Evolutionary conservation across 2,888 invertebrate genomes (phyloP).

Genomic region (Pristionchus japonicus): DNA sequence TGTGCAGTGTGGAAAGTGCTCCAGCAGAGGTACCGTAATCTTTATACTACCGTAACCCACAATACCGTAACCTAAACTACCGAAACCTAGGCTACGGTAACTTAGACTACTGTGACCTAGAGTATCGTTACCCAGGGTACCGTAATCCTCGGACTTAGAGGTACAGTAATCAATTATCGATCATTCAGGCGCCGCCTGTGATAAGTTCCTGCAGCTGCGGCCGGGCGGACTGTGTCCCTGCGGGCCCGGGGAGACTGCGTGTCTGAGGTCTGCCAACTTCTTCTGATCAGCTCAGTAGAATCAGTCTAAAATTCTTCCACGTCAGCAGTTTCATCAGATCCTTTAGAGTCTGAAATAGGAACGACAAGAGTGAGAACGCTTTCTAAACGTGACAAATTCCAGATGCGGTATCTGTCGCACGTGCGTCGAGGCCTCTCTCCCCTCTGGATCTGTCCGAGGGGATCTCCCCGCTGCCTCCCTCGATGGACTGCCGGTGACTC

Average conservation of each 20-base stretch:
- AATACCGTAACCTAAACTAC: too few relatives aligned
- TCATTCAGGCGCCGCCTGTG: conserved; percentile 7
- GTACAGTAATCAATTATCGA: background rate
- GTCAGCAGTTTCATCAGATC: too few relatives aligned
- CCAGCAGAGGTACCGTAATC: conserved; percentile 38
- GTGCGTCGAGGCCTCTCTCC: conserved; percentile 83
- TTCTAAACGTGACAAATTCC: too few relatives aligned
- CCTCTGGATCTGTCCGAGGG: background rate
- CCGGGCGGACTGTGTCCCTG: conserved; percentile 55
- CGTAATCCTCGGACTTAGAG: too few relatives aligned
- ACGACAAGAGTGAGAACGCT: background rate
- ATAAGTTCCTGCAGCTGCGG: background rate
- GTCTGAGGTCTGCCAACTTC: conserved; percentile 46
- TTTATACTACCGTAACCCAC: too few relatives aligned
- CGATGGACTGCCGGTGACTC: conserved; percentile 52
- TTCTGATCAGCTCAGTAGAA: too few relatives aligned
- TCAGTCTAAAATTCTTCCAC: too few relatives aligned
- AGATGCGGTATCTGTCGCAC: conserved; percentile 92
- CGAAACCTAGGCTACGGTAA: too few relatives aligned
- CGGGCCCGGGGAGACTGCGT: conserved; percentile 64
- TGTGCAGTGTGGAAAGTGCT: conserved; percentile 83
- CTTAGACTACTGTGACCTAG: too few relatives aligned
- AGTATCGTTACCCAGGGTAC: too few relatives aligned
- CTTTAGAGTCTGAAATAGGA: too few relatives aligned
- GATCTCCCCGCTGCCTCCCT: conserved; percentile 30